phyloP scores from a whole-genome alignment of 2,797 vertebrate genomes.

The Enteromius mattozi region DNA sequence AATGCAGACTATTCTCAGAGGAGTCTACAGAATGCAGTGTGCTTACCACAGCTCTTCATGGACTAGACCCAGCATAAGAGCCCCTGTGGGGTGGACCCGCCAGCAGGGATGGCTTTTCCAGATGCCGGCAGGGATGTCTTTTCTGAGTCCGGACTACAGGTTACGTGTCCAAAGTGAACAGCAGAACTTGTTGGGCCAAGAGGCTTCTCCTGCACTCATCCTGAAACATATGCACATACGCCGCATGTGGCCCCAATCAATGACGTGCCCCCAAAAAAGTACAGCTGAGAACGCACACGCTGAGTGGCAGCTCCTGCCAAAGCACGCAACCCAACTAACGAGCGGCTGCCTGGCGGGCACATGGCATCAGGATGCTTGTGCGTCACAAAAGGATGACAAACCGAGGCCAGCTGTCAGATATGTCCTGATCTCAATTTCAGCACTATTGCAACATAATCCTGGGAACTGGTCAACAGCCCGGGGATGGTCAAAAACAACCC shows the following conservation, averaged over 20 bases:
- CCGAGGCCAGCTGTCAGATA: constrained; percentile 36
- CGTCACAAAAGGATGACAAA: constrained; percentile 28
- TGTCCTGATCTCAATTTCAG: constrained; percentile 41
- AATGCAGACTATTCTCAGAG: constrained; percentile 47
- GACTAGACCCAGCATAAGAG: constrained; percentile 46
- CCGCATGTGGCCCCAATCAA: constrained; percentile 47
- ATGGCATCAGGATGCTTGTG: constrained; percentile 11
- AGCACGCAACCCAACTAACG: constrained; percentile 41
- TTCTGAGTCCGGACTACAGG: constrained; percentile 35
- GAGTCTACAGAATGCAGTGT: constrained; percentile 49
- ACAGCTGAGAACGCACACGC: constrained; percentile 41
- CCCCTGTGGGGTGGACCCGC: constrained; percentile 55
- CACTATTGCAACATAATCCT: constrained; percentile 37
- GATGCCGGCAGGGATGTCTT: constrained; percentile 51
- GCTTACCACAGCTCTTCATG: constrained; percentile 44
- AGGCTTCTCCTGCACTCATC: constrained; percentile 48
- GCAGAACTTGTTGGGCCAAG: constrained; percentile 40
- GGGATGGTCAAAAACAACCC: constrained; percentile 40
- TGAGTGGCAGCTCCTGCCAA: constrained; percentile 29
- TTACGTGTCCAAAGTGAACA: constrained; percentile 37
- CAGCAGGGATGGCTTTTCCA: constrained; percentile 59
- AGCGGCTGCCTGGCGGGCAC: constrained; percentile 24
- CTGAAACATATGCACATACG: constrained; percentile 56
- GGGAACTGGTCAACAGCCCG: constrained; percentile 40
- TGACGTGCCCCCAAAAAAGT: constrained; percentile 36